These are phyloP conservation scores for Sula dactylatra DNA, from an alignment of 2,113 vertebrate species.

Conservation along the genomic window DNA sequence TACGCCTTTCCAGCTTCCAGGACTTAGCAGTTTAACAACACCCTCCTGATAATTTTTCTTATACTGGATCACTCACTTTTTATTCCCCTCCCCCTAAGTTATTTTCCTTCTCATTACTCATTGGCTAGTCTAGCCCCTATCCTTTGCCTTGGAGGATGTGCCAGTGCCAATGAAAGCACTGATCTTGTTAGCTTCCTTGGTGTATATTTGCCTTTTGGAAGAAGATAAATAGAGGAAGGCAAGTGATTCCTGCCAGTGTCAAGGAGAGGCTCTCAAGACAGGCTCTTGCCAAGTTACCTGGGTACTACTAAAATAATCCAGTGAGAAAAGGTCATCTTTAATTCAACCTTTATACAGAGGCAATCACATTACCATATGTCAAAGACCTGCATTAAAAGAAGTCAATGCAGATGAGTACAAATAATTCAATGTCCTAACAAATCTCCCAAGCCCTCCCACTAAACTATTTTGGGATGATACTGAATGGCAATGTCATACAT, in stretches of 20 bases:
- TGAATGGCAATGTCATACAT: background rate
- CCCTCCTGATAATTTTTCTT: background rate
- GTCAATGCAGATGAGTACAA: background rate
- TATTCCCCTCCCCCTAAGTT: background rate
- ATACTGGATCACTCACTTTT: background rate
- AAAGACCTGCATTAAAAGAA: background rate
- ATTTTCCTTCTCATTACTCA: background rate
- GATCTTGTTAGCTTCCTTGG: background rate
- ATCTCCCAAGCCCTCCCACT: background rate
- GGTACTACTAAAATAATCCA: background rate
- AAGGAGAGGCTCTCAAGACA: background rate
- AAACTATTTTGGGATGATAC: background rate
- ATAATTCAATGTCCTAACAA: background rate
- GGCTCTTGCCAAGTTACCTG: background rate
- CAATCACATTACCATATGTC: background rate
- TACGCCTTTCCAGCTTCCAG: background rate
- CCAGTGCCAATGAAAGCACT: background rate
- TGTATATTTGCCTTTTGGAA: background rate
- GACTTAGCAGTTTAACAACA: background rate
- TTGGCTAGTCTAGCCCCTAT: background rate
- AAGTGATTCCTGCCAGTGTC: background rate
- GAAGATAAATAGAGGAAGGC: conserved; percentile 8
- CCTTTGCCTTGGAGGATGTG: background rate
- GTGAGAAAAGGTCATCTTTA: background rate
- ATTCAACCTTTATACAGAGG: background rate